Evolutionary conservation across 2,113 vertebrate species (phyloP).

Genomic region (Cavia porcellus): DNA sequence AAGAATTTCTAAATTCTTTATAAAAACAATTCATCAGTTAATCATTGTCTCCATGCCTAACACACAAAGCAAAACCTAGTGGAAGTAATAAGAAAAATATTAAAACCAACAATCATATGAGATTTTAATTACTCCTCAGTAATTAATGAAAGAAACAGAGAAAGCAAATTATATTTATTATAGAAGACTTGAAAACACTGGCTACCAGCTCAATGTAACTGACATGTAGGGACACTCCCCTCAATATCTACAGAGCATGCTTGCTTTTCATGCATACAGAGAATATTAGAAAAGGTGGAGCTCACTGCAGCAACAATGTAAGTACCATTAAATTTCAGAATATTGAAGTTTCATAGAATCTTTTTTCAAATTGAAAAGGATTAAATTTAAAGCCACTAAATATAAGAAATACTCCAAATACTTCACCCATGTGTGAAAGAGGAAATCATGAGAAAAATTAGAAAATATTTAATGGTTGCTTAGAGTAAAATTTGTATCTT

Average conservation of each 20-base stretch:
- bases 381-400: slow-evolving; percentile 10
- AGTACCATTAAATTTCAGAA: background rate
- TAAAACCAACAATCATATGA: background rate
- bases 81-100: background rate
- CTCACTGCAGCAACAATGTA: background rate
- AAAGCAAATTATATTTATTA: background rate
- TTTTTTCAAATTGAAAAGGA: background rate
- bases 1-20: background rate
- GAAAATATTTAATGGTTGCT: background rate
- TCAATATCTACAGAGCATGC: background rate
- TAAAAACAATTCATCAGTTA: background rate
- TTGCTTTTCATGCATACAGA: background rate
- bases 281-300: background rate
- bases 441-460: slow-evolving; percentile 4
- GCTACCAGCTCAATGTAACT: background rate
- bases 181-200: background rate
- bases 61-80: slow-evolving; percentile 37
- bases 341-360: background rate
- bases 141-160: background rate
- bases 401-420: background rate
- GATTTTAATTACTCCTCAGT: background rate
- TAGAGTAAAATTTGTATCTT: background rate
- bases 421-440: background rate
- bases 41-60: background rate
- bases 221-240: background rate